phyloP scores from a whole-genome alignment of 2,797 vertebrate genomes.

The Manis pentadactyla region DNA sequence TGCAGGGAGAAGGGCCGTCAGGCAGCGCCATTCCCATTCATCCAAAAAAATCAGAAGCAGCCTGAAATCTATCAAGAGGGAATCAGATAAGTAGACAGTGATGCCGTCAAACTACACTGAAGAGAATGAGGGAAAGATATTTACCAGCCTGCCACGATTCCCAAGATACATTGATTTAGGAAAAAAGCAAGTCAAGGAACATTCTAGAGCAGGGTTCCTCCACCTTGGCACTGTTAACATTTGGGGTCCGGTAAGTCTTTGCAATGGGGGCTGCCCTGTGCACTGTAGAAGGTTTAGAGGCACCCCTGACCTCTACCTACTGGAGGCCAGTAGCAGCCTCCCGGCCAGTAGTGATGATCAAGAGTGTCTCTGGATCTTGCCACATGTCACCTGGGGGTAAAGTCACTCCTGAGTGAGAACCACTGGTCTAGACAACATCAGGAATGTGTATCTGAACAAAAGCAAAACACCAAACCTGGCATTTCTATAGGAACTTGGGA shows the following conservation, averaged over 20 bases:
- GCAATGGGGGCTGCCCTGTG: background rate
- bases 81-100: background rate
- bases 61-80: background rate
- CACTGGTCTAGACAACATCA: background rate
- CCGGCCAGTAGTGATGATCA: background rate
- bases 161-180: background rate
- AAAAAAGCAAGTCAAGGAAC: background rate
- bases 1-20: no score
- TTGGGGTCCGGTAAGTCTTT: background rate
- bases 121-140: background rate
- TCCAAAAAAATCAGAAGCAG: background rate
- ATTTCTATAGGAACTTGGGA: background rate
- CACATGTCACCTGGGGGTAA: background rate
- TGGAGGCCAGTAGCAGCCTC: background rate
- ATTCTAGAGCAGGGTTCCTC: conserved; percentile 16
- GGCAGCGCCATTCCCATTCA: background rate
- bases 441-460: background rate
- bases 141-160: background rate
- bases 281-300: background rate
- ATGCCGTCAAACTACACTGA: background rate
- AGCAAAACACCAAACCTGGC: background rate
- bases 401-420: background rate
- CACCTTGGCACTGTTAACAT: background rate
- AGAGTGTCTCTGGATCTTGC: background rate
- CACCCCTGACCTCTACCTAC: background rate